A percentile compares a stretch with the other conserved stretches of the same genome.
phyloP scores from a whole-genome alignment of 1,140 invertebrate species.

The Oryzaephilus surinamensis region DNA sequence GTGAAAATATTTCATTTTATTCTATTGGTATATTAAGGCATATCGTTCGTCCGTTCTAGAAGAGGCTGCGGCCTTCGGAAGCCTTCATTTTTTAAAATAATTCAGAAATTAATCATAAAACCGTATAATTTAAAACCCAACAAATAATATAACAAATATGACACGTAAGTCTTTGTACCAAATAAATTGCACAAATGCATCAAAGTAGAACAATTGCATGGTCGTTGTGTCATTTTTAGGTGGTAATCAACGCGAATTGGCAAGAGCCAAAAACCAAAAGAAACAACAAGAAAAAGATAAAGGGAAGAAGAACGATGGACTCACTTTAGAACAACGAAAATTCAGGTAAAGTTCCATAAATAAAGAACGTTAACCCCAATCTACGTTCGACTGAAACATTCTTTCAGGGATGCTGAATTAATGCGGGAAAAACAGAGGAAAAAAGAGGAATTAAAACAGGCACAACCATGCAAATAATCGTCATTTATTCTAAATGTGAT shows the following conservation, averaged over 20 bases:
- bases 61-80: conserved; percentile 30
- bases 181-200: conserved; percentile 6
- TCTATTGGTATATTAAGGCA: no score
- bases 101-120: not conserved
- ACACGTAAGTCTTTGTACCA: conserved; percentile 25
- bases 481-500: no score
- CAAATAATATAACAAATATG: conserved; percentile 21
- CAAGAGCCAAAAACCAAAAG: conserved; percentile 70
- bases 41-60: conserved; percentile 11
- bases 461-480: no score
- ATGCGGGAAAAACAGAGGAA: conserved; percentile 71
- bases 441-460: conserved; percentile 41
- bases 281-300: conserved; percentile 60
- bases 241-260: conserved; percentile 80
- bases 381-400: conserved; percentile 14
- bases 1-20: no score
- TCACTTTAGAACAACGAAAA: conserved; percentile 67
- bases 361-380: not conserved
- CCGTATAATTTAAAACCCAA: conserved; percentile 10
- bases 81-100: conserved; percentile 8
- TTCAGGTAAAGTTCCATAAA: conserved; percentile 56
- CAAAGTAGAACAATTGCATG: not conserved
- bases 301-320: conserved; percentile 55
- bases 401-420: conserved; percentile 64
- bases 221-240: conserved; percentile 38